phyloP scores from a whole-genome alignment of 2,797 vertebrate genomes.

The Parotocinclus haroldoi region DNA sequence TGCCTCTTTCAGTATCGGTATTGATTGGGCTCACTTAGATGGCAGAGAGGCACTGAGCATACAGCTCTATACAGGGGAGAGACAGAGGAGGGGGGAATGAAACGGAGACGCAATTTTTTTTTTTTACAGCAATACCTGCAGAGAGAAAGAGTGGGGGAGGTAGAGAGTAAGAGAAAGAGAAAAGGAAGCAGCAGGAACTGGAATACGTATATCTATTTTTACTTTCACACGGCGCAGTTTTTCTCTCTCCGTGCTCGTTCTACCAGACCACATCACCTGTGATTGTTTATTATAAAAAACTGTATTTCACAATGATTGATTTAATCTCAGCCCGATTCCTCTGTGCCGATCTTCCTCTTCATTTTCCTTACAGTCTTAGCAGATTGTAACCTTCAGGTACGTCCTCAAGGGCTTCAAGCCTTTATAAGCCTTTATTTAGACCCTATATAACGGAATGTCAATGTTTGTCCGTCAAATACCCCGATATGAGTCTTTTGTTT shows the following conservation, averaged over 20 bases:
- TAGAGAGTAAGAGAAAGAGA: not conserved
- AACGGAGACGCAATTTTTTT: not conserved
- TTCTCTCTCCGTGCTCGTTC: not conserved
- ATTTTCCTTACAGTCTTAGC: conserved; percentile 6
- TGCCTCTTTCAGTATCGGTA: conserved; percentile 8
- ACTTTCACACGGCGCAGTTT: conserved; percentile 4
- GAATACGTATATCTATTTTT: conserved; percentile 3
- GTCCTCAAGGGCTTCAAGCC: conserved; percentile 25
- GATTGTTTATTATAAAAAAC: not conserved
- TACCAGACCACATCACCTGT: conserved; percentile 2
- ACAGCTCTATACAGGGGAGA: not conserved
- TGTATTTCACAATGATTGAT: conserved; percentile 1
- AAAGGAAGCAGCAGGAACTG: not conserved
- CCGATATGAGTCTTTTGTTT: too few relatives aligned
- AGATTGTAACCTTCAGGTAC: conserved; percentile 17
- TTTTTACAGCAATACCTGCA: not conserved
- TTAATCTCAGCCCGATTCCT: not conserved
- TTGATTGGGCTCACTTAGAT: not conserved
- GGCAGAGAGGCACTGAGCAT: not conserved
- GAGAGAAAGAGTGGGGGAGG: not conserved
- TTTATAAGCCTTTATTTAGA: not conserved
- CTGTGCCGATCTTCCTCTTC: not conserved
- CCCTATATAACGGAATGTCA: too few relatives aligned
- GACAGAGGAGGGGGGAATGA: not conserved
- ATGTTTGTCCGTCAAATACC: too few relatives aligned